phyloP scores from a whole-genome alignment of 2,888 invertebrate genomes.

The Coelogynopora nodosa region DNA sequence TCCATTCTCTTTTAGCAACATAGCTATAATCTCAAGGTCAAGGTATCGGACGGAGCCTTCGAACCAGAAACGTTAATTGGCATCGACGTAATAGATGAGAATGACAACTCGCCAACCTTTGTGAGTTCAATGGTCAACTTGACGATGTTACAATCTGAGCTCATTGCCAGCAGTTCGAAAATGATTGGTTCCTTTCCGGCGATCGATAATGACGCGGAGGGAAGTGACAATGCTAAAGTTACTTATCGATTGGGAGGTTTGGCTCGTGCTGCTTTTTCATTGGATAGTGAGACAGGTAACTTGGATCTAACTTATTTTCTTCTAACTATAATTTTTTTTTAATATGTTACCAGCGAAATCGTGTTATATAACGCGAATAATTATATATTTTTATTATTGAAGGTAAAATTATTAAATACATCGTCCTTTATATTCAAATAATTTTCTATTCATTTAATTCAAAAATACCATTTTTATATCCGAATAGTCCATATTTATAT shows the following conservation, averaged over 20 bases:
- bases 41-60: not conserved
- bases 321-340: too few species aligned
- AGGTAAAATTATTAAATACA: too few species aligned
- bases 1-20: not conserved
- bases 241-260: not conserved
- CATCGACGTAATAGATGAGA: not conserved
- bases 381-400: too few species aligned
- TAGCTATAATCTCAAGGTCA: not conserved
- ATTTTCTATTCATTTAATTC: too few species aligned
- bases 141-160: not conserved
- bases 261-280: not conserved
- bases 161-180: not conserved
- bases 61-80: not conserved
- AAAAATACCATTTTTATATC: too few species aligned
- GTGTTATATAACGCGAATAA: too few species aligned
- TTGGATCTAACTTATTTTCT: too few species aligned
- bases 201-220: constrained; percentile 82
- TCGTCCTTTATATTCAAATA: too few species aligned
- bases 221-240: constrained; percentile 68
- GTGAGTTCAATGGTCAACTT: not conserved
- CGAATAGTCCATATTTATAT: too few species aligned
- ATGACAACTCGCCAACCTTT: not conserved
- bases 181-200: constrained; percentile 78
- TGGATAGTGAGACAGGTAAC: not conserved
- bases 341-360: too few species aligned